Evolutionary conservation across 2,888 invertebrate species (phyloP).

Genomic region (Melanostoma mellinum): DNA sequence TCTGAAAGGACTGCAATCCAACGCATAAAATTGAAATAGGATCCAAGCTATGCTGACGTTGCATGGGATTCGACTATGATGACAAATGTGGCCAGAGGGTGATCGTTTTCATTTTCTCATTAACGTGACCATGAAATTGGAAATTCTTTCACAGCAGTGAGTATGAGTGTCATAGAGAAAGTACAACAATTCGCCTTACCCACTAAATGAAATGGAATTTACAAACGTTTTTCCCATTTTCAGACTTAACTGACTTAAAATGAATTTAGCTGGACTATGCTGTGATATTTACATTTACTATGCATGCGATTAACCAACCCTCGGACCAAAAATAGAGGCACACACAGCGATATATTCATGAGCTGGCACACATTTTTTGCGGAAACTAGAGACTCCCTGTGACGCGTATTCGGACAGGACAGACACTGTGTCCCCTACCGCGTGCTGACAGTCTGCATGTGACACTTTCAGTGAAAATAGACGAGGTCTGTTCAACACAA

Average conservation of each 20-base stretch:
- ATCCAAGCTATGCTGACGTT: constrained; percentile 6
- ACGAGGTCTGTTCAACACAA: constrained; percentile 15
- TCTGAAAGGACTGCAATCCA: constrained; percentile 31
- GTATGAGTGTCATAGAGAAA: constrained; percentile 7
- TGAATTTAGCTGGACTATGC: constrained; percentile 20
- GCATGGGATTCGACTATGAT: constrained; percentile 12
- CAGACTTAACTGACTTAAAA: constrained; percentile 2
- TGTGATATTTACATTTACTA: constrained; percentile 18
- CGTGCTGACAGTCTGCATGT: constrained; percentile 43
- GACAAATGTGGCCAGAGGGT: constrained; percentile 10
- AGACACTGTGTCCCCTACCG: constrained; percentile 57
- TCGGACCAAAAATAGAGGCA: constrained; percentile 34
- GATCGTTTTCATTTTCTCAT: constrained; percentile 34
- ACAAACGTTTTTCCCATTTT: background rate
- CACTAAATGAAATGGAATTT: constrained; percentile 4
- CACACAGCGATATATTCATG: constrained; percentile 46
- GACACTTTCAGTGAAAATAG: constrained; percentile 33
- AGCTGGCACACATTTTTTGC: constrained; percentile 23
- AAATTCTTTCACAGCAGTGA: constrained; percentile 32
- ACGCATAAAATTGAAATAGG: constrained; percentile 17
- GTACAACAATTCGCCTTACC: constrained; percentile 10
- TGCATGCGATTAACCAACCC: constrained; percentile 53
- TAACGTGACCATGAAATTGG: constrained; percentile 65
- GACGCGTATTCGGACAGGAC: constrained; percentile 34
- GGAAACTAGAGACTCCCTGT: constrained; percentile 44